Evolutionary conservation across 2,888 invertebrate species (phyloP), one percentile per base, ranked within the genome.

Genomic region (Papilio gigon): DNA sequence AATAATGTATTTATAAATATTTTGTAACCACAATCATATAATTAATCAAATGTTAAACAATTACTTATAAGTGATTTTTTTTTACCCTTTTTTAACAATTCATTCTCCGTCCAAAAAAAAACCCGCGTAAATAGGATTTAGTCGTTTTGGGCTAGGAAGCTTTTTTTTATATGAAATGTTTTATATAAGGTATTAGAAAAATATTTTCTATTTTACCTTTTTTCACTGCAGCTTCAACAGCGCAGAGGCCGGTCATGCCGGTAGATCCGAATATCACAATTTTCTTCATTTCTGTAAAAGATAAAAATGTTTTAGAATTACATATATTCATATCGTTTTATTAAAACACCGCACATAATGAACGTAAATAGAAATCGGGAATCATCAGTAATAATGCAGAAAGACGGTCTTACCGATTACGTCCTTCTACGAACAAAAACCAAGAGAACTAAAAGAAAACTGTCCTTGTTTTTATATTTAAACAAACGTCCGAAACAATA

Each of bases 221-320:
- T 81, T 95, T 93, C 1, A 97, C 85, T 5, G 97, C 97, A 68
- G 95, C 94, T 80, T 96, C 94, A 1, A 96, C 90, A 8, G 95
- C 95, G 84, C 96, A 96, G 68, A 95, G 89, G 40, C 97, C 97
- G 73, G 97, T 96, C 93, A 94, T 95, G 65, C 96, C 97, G 75
- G 97, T 96, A 14, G 95, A 94, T 70, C 97, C 97, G 81, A 97
- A 96, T 79, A 97, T 94, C 65, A 96, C 95, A 75, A 97, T 93
- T 85, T 94, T 95, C 84, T 95, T 94, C 96, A 96, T 96, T 73
- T 79, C 82, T 80, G 76, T 73, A 78, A 73, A 68, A 74, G 78
- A 75, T 47, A 35, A 67, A 62, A 67, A 73, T 62, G 30, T 25
- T 33, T 30, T 3, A 30, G 53, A 6, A 53, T 30, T 30, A 53